Evolutionary conservation across 2,888 invertebrate genomes (phyloP).

Genomic region (Phaonia tiefii): DNA sequence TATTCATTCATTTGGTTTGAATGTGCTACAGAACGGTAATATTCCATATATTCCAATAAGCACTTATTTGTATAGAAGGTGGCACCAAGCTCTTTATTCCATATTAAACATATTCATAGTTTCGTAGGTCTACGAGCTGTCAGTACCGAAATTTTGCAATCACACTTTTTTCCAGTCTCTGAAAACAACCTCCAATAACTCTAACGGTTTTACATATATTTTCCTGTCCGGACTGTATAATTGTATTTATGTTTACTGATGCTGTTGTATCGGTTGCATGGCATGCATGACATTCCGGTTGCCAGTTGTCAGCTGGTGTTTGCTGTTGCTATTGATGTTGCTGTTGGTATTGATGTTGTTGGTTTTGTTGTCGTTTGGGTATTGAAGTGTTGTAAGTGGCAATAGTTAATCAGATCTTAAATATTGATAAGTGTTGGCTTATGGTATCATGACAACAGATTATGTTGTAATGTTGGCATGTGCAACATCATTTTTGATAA

Average conservation of each 20-base stretch:
- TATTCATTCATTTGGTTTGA: too few relatives aligned
- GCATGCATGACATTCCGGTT: slow-evolving; percentile 38
- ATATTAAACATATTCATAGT: too few relatives aligned
- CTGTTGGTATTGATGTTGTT: slow-evolving; percentile 42
- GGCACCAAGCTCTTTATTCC: too few relatives aligned
- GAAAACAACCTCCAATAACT: too few relatives aligned
- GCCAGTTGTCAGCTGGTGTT: slow-evolving; percentile 24
- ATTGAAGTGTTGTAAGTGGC: slow-evolving; percentile 62
- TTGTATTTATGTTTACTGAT: slow-evolving; percentile 1
- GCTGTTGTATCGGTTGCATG: slow-evolving; percentile 25
- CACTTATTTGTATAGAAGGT: too few relatives aligned
- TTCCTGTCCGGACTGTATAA: not conserved
- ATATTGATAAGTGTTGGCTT: slow-evolving; percentile 67
- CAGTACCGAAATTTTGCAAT: too few relatives aligned
- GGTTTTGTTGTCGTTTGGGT: slow-evolving; percentile 37
- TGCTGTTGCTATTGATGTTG: slow-evolving; percentile 33
- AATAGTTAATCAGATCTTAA: slow-evolving; percentile 67
- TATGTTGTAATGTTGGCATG: slow-evolving; percentile 66
- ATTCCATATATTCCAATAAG: too few relatives aligned
- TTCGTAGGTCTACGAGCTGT: too few relatives aligned
- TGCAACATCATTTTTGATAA: slow-evolving; percentile 62
- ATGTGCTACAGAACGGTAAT: too few relatives aligned
- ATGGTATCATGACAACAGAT: slow-evolving; percentile 67
- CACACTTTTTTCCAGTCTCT: too few relatives aligned
- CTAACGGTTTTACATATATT: too few relatives aligned